These are phyloP conservation scores for Prunella himalayana DNA, from an alignment of 2,113 vertebrate genomes.

Conservation along the genomic window DNA sequence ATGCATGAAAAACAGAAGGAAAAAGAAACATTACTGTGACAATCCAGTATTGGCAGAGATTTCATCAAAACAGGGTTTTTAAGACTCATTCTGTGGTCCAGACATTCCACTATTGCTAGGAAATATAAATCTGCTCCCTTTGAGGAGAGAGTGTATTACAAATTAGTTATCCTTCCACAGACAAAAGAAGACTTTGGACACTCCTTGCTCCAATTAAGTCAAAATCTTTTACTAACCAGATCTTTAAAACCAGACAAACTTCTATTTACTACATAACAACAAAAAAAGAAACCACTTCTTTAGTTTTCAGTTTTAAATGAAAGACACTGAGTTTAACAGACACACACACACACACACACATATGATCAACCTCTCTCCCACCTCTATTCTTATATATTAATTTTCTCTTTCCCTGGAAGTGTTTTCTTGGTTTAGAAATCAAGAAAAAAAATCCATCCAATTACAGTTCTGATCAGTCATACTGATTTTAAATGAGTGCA, in stretches of 20 bases:
- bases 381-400: rapidly evolving
- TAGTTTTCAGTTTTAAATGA: not conserved
- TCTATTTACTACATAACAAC: not conserved
- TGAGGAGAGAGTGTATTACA: not conserved
- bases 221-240: not conserved
- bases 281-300: not conserved
- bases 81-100: conserved; percentile 28
- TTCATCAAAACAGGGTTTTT: not conserved
- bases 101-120: conserved; percentile 10
- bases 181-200: not conserved
- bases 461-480: not conserved
- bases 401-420: not conserved
- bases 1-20: not conserved
- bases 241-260: not conserved
- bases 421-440: not conserved
- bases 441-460: not conserved
- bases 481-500: not conserved
- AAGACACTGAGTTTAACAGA: not conserved
- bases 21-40: not conserved
- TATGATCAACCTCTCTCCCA: not conserved
- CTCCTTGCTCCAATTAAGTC: not conserved
- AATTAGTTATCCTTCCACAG: not conserved
- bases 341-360: not conserved
- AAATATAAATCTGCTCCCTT: conserved; percentile 13
- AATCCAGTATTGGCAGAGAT: not conserved